Base-by-base conservation (phyloP, 2,888 invertebrate species). In the Diarsia rubi region DNA sequence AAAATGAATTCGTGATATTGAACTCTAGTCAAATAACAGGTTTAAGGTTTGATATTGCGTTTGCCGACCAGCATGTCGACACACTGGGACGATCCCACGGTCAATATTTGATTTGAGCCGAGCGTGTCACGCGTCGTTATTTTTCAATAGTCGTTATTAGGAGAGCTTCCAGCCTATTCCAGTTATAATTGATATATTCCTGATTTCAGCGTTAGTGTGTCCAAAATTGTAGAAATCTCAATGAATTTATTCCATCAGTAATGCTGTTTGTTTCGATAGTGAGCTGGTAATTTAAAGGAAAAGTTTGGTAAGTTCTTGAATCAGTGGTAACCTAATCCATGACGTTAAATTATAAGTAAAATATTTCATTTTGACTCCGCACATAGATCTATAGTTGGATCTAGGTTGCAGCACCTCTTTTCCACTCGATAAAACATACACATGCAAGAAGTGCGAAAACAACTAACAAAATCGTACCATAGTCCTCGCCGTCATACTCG, bases 41-140 rank as follows among this genome's bases (percentile, higher is more conserved):
- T 49, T 49, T 49, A 31, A 21, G 8, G n/a, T 37, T 60, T 6
- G 6, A 42, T 37, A 37, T 60, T 37, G 37, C 21, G 21, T 69
- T 52, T 42, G 16, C 16, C 12, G 5, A 27, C 16, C 49, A 42
- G 31, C 6, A 45, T 31, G 63, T n/a, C 52, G 52, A 65, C 66
- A 73, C 59, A 74, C 45, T 8, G 5, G 27, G 9, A 71, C 2
- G 75, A 75, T 72, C 80, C 62, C 69, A 70, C 78, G 31, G 87
- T 88, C 86, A 88, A 90, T 90, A 89, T 90, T 91, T 88, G 89
- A 90, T 89, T 88, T 84, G 75, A 85, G 79, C 74, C 70, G 42
- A 64, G 68, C 80, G 78, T 82, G 84, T 85, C 79, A 82, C 84
- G 84, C 75, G 71, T 74, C 74, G 74, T 59, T 86, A 83, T 89